Percentiles rank a stretch among this genome's conserved stretches.
Evolutionary conservation across 2,888 invertebrate genomes (phyloP).

Genomic region (Brachyopa scutellaris): DNA sequence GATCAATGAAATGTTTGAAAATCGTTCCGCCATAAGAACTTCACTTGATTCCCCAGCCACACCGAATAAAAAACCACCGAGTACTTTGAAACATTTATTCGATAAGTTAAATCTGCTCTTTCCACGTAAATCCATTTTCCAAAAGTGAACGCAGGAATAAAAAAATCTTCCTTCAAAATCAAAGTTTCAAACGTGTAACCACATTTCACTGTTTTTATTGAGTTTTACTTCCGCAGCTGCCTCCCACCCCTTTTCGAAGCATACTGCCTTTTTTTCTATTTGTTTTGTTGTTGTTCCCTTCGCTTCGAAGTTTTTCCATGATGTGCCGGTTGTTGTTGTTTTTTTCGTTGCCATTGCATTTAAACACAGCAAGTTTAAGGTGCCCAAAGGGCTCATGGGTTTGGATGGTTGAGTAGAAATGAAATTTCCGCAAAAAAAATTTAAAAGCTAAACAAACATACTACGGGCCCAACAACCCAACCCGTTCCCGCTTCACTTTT

Average conservation of each 20-base stretch:
- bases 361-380: conserved; percentile 60
- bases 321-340: conserved; percentile 47
- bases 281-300: conserved; percentile 4
- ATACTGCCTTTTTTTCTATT: not conserved
- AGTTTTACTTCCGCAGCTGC: conserved; percentile 45
- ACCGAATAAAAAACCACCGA: no score
- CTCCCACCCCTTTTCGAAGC: no score
- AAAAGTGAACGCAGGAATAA: not conserved
- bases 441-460: conserved; percentile 56
- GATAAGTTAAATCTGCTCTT: conserved; percentile 65
- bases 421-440: conserved; percentile 45
- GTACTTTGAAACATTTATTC: conserved; percentile 56
- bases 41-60: conserved; percentile 38
- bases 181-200: conserved; percentile 70
- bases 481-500: conserved; percentile 7
- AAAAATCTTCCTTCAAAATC: conserved; percentile 53
- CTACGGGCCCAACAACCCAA: not conserved
- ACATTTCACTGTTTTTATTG: conserved; percentile 65
- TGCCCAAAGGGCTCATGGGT: conserved; percentile 28
- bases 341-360: conserved; percentile 53
- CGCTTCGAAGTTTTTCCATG: conserved; percentile 15
- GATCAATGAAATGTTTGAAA: conserved; percentile 28
- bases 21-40: conserved; percentile 41
- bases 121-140: conserved; percentile 57
- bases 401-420: conserved; percentile 3